phyloP scores from a whole-genome alignment of 1,140 invertebrate species.

The Oncopodura yosiiana region DNA sequence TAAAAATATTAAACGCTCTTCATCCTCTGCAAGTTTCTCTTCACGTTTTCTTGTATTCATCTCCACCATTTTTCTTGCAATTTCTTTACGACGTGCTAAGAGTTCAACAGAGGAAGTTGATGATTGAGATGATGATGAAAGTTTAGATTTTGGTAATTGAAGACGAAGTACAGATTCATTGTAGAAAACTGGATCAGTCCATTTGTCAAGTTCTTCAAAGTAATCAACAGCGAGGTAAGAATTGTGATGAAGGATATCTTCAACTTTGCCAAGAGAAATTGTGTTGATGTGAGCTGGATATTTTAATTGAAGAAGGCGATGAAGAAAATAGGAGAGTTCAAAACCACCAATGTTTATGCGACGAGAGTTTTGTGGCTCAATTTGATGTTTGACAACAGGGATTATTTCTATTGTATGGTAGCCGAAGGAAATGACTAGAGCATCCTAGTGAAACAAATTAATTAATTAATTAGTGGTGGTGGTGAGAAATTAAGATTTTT shows the following conservation, averaged over 20 bases:
- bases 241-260: slow-evolving; percentile 75
- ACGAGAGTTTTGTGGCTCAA: slow-evolving; percentile 57
- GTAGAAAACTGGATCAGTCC: slow-evolving; percentile 70
- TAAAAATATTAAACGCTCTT: slow-evolving; percentile 71
- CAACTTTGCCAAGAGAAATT: slow-evolving; percentile 73
- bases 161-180: slow-evolving; percentile 71
- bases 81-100: slow-evolving; percentile 70
- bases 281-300: slow-evolving; percentile 82
- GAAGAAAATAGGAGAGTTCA: slow-evolving; percentile 75
- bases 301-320: slow-evolving; percentile 82
- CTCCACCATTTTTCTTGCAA: slow-evolving; percentile 67
- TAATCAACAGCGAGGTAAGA: slow-evolving; percentile 68
- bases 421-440: slow-evolving; percentile 71
- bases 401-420: slow-evolving; percentile 82
- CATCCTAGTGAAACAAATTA: slow-evolving; percentile 43
- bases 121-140: slow-evolving; percentile 44
- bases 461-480: not conserved
- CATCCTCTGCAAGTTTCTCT: slow-evolving; percentile 70
- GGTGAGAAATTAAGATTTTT: not conserved
- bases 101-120: too few species aligned
- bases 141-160: slow-evolving; percentile 65
- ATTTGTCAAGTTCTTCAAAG: slow-evolving; percentile 62
- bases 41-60: slow-evolving; percentile 76
- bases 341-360: slow-evolving; percentile 78
- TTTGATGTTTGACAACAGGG: slow-evolving; percentile 60